phyloP scores from a whole-genome alignment of 2,888 invertebrate species.

The Coelopa pilipes region DNA sequence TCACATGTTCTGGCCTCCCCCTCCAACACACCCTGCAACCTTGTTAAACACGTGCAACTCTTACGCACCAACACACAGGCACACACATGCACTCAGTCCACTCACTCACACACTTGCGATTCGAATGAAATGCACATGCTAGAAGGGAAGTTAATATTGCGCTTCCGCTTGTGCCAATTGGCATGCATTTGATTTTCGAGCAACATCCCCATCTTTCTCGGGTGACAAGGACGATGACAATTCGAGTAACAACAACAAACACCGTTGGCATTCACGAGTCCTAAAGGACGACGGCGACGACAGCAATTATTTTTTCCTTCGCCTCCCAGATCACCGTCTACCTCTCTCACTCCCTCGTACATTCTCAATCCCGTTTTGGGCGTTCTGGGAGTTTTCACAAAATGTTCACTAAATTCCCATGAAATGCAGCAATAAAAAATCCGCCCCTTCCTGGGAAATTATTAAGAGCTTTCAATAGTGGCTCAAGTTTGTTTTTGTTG shows the following conservation, averaged over 20 bases:
- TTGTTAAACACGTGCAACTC: not conserved
- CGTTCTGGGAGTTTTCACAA: not conserved
- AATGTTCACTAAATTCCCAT: not conserved
- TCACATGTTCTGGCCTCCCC: not conserved
- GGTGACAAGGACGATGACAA: not conserved
- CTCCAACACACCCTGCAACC: not conserved
- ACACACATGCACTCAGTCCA: not conserved
- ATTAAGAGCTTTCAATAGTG: not conserved
- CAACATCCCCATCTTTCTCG: constrained; percentile 11
- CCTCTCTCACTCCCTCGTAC: too few species aligned
- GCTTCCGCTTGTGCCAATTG: constrained; percentile 28
- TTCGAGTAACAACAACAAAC: not conserved
- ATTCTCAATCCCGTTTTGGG: too few species aligned
- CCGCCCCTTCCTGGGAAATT: not conserved
- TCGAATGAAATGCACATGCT: not conserved
- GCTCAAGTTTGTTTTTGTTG: constrained; percentile 1
- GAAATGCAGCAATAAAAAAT: not conserved
- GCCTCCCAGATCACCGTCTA: too few species aligned
- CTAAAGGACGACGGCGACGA: too few species aligned
- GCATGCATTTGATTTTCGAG: constrained; percentile 28
- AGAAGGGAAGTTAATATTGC: constrained; percentile 16
- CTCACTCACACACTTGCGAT: not conserved
- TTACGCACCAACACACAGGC: not conserved
- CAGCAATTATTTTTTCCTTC: not conserved
- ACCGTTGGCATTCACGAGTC: too few species aligned